Percentiles rank a stretch among this genome's conserved stretches.
Conservation (phyloP, 2,113 vertebrate species). For the Serinus canaria region DNA sequence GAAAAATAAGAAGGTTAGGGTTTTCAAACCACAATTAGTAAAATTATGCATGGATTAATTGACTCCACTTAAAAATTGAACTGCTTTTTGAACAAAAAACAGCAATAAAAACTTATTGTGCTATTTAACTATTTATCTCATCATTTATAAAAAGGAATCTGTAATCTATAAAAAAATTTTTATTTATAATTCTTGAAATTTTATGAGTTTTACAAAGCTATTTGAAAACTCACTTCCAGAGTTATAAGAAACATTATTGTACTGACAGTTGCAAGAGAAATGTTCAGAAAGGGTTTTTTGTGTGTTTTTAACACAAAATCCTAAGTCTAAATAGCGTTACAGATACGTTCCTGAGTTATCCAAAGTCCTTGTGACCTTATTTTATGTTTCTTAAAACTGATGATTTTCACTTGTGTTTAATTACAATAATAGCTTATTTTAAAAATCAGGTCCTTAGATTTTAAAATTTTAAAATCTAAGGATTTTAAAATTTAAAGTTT, state of each 20-base stretch:
- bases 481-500: no score
- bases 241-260: background rate
- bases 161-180: background rate
- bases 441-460: background rate
- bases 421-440: background rate
- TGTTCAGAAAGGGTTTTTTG: background rate
- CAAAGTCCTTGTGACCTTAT: background rate
- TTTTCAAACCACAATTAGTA: background rate
- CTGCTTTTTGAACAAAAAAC: background rate
- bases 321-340: background rate
- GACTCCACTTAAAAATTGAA: background rate
- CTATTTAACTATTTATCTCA: background rate
- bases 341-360: background rate
- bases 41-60: background rate
- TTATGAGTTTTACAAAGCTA: background rate
- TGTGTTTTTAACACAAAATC: background rate
- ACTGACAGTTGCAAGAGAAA: background rate
- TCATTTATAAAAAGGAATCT: background rate
- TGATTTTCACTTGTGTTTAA: background rate
- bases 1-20: background rate
- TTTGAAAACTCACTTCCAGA: background rate
- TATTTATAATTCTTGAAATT: background rate
- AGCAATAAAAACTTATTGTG: fast-evolving
- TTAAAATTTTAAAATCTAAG: no score
- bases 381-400: background rate